Evolutionary conservation across 2,797 vertebrate genomes (phyloP).

Genomic region (Periparus ater): DNA sequence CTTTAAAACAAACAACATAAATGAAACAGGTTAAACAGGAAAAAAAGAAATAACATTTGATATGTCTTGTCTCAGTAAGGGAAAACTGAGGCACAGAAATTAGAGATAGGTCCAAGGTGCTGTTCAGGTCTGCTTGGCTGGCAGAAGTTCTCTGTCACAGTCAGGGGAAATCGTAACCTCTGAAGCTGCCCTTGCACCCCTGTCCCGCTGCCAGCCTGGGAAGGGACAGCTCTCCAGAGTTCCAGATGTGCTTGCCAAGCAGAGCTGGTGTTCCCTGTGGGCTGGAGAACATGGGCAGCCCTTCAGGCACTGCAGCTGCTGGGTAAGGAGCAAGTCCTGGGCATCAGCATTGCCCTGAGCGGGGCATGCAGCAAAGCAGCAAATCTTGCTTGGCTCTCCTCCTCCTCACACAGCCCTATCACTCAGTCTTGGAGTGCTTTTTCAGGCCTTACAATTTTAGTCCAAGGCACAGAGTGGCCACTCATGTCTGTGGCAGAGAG

Average conservation of each 20-base stretch:
- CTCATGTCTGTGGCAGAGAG: fast-evolving
- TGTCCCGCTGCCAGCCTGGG: fast-evolving
- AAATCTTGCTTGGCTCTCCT: background rate
- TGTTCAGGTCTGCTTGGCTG: background rate
- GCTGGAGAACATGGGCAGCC: fast-evolving
- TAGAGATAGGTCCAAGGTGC: background rate
- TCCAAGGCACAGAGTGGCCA: background rate
- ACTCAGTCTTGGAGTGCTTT: background rate
- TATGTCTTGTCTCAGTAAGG: background rate
- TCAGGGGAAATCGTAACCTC: fast-evolving
- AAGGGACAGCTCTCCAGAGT: background rate
- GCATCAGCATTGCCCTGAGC: background rate
- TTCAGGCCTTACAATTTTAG: background rate
- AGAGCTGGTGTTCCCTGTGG: fast-evolving
- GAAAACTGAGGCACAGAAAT: background rate
- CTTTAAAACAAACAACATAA: background rate
- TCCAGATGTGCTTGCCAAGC: background rate
- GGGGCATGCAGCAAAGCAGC: background rate
- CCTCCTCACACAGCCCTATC: background rate
- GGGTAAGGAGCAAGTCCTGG: background rate
- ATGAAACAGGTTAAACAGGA: background rate
- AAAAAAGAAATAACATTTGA: background rate
- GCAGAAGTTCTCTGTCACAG: background rate
- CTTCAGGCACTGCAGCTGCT: background rate
- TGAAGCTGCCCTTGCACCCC: background rate